Evolutionary conservation across 2,113 vertebrate genomes (phyloP).

Genomic region (Tupaia chinensis): DNA sequence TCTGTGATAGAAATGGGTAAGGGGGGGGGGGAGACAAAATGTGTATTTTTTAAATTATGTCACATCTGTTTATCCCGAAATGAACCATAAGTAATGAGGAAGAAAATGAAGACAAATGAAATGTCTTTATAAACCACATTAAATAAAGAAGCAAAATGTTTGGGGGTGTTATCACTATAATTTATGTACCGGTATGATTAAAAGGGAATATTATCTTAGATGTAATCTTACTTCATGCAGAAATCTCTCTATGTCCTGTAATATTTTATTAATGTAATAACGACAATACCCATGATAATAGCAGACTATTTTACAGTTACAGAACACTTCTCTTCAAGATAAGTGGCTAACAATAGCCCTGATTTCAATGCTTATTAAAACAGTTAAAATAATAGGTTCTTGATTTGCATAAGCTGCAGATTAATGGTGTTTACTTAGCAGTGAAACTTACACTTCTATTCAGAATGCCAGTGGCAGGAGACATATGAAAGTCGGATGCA

Average conservation of each 20-base stretch:
- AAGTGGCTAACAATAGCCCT: slow-evolving; percentile 50
- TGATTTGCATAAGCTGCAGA: slow-evolving; percentile 76
- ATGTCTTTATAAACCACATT: not conserved
- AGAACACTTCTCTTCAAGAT: slow-evolving; percentile 54
- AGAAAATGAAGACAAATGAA: slow-evolving; percentile 7
- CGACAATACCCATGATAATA: slow-evolving; percentile 20
- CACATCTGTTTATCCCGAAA: not conserved
- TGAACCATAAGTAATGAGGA: not conserved
- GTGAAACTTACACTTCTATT: slow-evolving; percentile 50
- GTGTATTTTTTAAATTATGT: not conserved
- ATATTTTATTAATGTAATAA: slow-evolving; percentile 55
- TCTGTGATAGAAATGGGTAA: not conserved
- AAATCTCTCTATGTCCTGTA: not conserved
- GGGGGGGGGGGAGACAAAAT: not conserved
- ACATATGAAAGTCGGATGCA: slow-evolving; percentile 9
- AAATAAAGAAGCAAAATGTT: not conserved
- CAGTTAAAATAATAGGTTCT: slow-evolving; percentile 66
- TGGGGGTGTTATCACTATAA: not conserved
- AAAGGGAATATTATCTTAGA: slow-evolving; percentile 1
- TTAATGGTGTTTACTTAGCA: slow-evolving; percentile 69
- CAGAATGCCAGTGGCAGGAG: slow-evolving; percentile 53
- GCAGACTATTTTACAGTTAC: slow-evolving; percentile 40
- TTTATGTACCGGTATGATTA: not conserved
- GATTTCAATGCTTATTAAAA: slow-evolving; percentile 71
- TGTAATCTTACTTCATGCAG: slow-evolving; percentile 42